A percentile compares a stretch with the other conserved stretches of the same genome.
Evolutionary conservation across 2,113 vertebrate species (phyloP).

Genomic region (Ibidorhyncha struthersii): DNA sequence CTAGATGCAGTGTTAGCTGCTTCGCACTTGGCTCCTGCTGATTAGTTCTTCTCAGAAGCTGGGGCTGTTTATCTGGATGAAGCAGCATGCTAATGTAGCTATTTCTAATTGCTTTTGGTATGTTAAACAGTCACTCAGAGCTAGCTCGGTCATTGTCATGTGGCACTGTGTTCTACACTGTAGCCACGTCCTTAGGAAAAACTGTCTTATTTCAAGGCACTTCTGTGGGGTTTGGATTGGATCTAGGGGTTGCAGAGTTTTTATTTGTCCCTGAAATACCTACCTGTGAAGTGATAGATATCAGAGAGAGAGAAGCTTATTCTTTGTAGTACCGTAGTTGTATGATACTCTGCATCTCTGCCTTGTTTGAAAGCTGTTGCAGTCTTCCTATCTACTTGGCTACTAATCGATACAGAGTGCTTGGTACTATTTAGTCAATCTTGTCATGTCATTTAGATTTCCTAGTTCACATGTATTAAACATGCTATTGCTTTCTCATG

Average conservation of each 20-base stretch:
- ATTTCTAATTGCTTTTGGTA: not conserved
- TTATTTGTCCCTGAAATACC: not conserved
- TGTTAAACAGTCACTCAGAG: not conserved
- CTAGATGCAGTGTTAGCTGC: not conserved
- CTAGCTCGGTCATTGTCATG: rapidly evolving
- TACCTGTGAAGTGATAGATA: not conserved
- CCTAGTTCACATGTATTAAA: not conserved
- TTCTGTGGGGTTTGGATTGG: not conserved
- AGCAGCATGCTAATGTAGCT: not conserved
- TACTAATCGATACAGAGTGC: not conserved
- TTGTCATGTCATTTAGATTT: not conserved
- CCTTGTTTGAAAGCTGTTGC: not conserved
- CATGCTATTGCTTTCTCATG: not conserved
- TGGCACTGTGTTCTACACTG: not conserved
- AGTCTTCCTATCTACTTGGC: not conserved
- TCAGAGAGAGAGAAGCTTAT: not conserved
- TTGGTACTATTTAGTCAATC: not conserved
- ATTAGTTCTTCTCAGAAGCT: not conserved
- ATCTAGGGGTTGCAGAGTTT: not conserved
- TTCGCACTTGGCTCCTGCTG: not conserved
- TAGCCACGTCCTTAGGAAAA: not conserved
- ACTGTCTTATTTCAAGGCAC: not conserved
- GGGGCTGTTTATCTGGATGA: not conserved
- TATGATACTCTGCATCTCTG: not conserved
- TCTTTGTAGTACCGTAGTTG: not conserved